A percentile compares a stretch with the other conserved stretches of the same genome.
phyloP scores from a whole-genome alignment of 2,888 invertebrate genomes.

The Macrosiphum euphorbiae region DNA sequence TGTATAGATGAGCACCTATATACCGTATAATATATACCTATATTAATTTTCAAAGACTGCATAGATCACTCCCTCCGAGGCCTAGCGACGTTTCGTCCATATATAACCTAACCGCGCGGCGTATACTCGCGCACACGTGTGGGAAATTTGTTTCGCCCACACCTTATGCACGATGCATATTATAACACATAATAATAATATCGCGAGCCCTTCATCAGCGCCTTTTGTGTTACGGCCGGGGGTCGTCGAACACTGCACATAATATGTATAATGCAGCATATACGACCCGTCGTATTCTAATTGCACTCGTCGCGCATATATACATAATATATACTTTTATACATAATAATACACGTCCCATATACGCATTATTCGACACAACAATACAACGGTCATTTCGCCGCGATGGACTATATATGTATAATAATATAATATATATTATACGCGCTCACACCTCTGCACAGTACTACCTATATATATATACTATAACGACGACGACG shows the following conservation, averaged over 20 bases:
- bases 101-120: no score
- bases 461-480: not conserved
- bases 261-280: not conserved
- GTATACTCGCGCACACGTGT: no score
- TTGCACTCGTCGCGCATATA: not conserved
- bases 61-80: no score
- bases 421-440: constrained; percentile 1
- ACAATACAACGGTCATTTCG: constrained; percentile 5
- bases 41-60: no score
- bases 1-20: not conserved
- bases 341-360: not conserved
- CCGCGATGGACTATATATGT: not conserved
- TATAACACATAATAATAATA: not conserved
- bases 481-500: not conserved
- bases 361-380: not conserved
- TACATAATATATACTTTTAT: not conserved
- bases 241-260: not conserved
- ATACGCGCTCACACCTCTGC: not conserved
- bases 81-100: no score
- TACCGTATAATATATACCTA: no score
- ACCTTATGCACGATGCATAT: not conserved
- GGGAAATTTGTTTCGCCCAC: constrained; percentile 17
- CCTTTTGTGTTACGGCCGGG: constrained; percentile 3
- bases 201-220: not conserved
- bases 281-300: not conserved